These are phyloP conservation scores for Ypsolopha sequella DNA, from an alignment of 2,888 invertebrate genomes.

Conservation along the genomic window DNA sequence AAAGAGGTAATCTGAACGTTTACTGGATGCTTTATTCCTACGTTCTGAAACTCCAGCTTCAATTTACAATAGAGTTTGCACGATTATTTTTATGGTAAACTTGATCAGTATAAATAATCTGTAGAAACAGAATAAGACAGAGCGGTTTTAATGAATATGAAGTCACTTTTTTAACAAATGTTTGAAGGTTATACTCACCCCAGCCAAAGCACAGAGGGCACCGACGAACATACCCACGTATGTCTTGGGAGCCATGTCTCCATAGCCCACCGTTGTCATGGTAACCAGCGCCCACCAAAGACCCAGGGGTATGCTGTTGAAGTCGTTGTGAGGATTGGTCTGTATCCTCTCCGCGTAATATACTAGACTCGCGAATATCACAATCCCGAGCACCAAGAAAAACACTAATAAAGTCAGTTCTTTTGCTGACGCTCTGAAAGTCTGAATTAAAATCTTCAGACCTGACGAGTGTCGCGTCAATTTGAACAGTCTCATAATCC, in stretches of 20 bases:
- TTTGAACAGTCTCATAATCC: conserved; percentile 98
- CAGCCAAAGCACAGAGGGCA: conserved; percentile 96
- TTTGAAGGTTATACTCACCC: conserved; percentile 73
- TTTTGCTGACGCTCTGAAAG: conserved; percentile 96
- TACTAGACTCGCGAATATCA: conserved; percentile 97
- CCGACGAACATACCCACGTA: conserved; percentile 99
- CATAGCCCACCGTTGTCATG: conserved; percentile 99
- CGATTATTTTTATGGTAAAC: no score
- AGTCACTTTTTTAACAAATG: no score
- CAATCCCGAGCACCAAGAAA: conserved; percentile 97
- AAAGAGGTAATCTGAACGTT: no score
- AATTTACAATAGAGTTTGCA: no score
- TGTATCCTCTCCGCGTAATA: conserved; percentile 98
- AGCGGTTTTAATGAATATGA: no score
- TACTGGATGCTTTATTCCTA: no score
- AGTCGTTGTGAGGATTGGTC: conserved; percentile 95
- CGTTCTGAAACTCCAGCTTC: no score
- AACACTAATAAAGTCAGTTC: conserved; percentile 96
- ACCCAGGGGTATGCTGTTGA: conserved; percentile 97
- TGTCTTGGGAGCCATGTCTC: conserved; percentile 98
- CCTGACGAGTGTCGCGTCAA: conserved; percentile 97
- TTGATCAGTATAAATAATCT: no score
- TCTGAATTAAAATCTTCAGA: conserved; percentile 97
- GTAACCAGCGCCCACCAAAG: conserved; percentile 99
- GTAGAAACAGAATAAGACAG: no score